Evolutionary conservation across 2,888 invertebrate genomes (phyloP), one percentile per base, ranked within the genome.

Genomic region (Agrotis ipsilon): DNA sequence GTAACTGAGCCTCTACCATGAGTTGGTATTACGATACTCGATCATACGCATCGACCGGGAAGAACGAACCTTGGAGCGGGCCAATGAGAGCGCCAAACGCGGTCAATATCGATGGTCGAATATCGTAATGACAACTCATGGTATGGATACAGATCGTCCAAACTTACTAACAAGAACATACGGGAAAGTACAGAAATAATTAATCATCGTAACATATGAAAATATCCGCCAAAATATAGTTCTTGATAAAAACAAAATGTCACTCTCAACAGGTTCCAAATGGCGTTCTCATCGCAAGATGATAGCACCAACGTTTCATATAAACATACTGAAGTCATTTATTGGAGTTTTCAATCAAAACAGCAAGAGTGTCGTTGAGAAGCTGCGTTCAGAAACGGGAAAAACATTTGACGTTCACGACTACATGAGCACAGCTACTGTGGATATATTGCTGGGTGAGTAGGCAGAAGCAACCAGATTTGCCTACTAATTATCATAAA

Each of bases 231-330:
- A 55, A n/a, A 54, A n/a, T 2, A 54, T 5, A 11, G 11, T 27
- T 55, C 16, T n/a, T 27, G 3, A n/a, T 32, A 0, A 19, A 19
- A 43, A 45, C 11, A 19, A 24, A 3, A 5, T 11, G 6, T 2
- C 0, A 18, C 24, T n/a, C 0, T 57, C 0, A 3, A 45, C 85
- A 97, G 98, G 98, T 39, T 97, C 97, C 76, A 98, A 98, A 96
- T 98, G 98, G 98, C 97, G 97, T 32, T 97, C 97, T 1, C 98
- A 98, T 89, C 96, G 98, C 45, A 98, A 98, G 95, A 96, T 98
- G 90, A 98, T 98, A 80, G 98, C 98, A 0, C 98, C 98, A 24
- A 98, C 98, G 46, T 98, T 98, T 96, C 98, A 98, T 87, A 97
- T 98, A 88, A 98, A 98, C 89, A 97, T 98, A 1, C 92, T 98